Percentiles rank a stretch among this genome's conserved stretches.
Conservation (phyloP, 2,888 invertebrate species). For the Allygus modestus region DNA sequence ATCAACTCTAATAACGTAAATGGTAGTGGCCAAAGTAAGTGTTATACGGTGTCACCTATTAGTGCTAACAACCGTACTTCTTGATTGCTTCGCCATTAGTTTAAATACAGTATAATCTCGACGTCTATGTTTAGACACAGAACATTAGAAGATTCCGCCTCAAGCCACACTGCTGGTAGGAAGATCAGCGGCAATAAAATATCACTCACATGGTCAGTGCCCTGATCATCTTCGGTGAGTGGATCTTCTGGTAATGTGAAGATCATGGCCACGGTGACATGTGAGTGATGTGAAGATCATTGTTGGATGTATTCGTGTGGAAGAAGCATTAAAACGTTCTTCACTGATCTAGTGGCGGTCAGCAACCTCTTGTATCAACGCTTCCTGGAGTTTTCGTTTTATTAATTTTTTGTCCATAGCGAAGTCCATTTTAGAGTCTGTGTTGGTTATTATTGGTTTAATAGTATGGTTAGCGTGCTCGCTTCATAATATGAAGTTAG, state of each 20-base stretch:
- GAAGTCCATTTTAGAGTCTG: too few species aligned
- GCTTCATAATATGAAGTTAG: too few species aligned
- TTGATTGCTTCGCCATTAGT: too few species aligned
- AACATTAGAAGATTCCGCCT: background rate
- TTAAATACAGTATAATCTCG: too few species aligned
- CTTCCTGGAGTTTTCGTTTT: too few species aligned
- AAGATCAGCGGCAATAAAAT: conserved; percentile 5
- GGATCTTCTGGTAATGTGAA: background rate
- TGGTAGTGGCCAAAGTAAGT: too few species aligned
- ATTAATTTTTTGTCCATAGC: too few species aligned
- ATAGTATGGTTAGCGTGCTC: too few species aligned
- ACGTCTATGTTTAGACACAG: background rate
- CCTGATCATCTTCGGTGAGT: background rate
- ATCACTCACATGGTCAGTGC: conserved; percentile 8
- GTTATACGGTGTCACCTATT: too few species aligned
- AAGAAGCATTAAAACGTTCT: background rate
- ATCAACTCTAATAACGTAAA: too few species aligned
- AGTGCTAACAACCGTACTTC: too few species aligned
- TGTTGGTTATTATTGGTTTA: too few species aligned
- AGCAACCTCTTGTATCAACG: background rate
- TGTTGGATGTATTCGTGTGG: background rate
- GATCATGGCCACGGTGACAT: background rate
- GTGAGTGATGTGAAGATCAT: conserved; percentile 16
- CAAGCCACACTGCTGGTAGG: background rate
- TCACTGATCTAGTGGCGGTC: background rate